Evolutionary conservation across 92 coral and sea anemone genomes (phyloP), one percentile per base, ranked within the genome.

Genomic region (Umimayanthus chanpuru): DNA sequence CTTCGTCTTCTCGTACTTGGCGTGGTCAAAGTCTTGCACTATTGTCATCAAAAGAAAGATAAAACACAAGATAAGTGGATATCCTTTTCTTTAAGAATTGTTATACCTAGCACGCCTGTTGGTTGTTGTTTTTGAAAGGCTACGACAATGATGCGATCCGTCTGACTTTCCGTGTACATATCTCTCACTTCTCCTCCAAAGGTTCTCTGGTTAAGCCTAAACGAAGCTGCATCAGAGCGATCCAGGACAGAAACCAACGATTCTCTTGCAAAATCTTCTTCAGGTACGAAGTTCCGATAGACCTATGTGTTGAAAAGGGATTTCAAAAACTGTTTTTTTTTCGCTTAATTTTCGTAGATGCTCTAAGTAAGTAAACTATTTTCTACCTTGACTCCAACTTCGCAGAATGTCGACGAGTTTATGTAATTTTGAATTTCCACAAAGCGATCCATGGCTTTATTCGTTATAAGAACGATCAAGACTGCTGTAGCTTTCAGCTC

Each of bases 91-190:
- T 73, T 73, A 73, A 73, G 77, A 73, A 73, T 73, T 73, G 77
- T 73, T 73, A 73, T 73, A 73, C 77, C 77, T 73, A 73, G 6
- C 77, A 26, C 77, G 77, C 77, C 77, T 73, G 77, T 73, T 73
- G 77, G 77, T 73, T 32, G 77, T 73, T 73, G 77, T 73, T 73
- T 73, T 26, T 73, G 77, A 73, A 73, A 73, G 77, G 77, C 77
- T 73, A 73, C 77, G 77, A 73, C 77, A 73, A 73, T 73, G 77
- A 73, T 73, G 77, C 77, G 77, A 73, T 73, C 77, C 77, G 77
- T 73, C 72, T 66, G 72, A 66, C 72, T 66, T 66, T 66, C 72
- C 72, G 72, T 66, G 72, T 66, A 66, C 72, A 73, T 73, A 73
- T 73, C 0, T 73, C 77, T 73, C 77, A 73, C 77, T 73, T 73